Evolutionary conservation across 1,140 invertebrate genomes (phyloP), one percentile per base, ranked within the genome.

Genomic region (Drosophila watanabei): DNA sequence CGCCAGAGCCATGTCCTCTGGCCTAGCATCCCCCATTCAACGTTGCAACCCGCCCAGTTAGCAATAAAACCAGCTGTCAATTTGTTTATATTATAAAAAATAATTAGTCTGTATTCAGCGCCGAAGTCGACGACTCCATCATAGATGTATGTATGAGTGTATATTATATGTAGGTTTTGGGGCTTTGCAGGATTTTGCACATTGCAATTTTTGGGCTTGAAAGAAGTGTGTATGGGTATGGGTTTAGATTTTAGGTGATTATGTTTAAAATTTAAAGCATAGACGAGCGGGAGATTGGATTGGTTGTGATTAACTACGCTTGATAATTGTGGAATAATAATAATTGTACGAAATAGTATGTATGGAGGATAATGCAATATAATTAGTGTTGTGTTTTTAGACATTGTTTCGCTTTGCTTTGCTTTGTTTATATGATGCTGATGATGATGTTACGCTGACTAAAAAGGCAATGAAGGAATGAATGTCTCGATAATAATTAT

Each of bases 11-110:
- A 45, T 37, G 24, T 24, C 24, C 24, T 24, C 24, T 24, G 5
- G 24, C 60, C 28, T n/a, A 37, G 64, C 57, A 61, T 61, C 49
- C 66, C 51, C 32, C 20, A 46, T 54, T 54, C 57, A 49, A 37
- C n/a, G n/a, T 49, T 32, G 37, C 7, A 2, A 2, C 60, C 18
- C 62, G 43, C 59, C 49, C 79, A 49, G 51, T 71, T 71, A 73
- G 78, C 75, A 88, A 88, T 88, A 88, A 88, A 88, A 88, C 85
- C 85, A 88, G 85, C 86, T 88, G 85, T 88, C 78, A 78, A 85
- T 88, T 88, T 88, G 85, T 89, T 88, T 88, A 88, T 88, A 88
- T 88, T 88, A 88, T 88, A 88, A 88, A 88, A 88, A 88, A 88
- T 88, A 88, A 88, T 88, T 88, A 88, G 85, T 88, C 85, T 88